phyloP scores from a whole-genome alignment of 2,797 vertebrate genomes.

The Crocodylus rhombifer region DNA sequence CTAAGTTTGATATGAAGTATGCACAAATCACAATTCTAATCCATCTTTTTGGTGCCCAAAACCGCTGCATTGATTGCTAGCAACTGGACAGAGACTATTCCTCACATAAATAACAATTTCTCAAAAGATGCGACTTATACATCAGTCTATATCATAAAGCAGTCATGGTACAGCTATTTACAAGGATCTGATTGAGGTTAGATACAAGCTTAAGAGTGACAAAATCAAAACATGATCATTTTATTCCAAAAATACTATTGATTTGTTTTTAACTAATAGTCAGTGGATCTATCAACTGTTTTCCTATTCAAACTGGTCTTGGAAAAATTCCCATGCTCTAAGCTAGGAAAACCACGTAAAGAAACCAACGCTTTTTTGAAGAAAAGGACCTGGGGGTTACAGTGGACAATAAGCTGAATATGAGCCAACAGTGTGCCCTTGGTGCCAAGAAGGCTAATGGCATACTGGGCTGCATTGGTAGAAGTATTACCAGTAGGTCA shows the following conservation, averaged over 20 bases:
- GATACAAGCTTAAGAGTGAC: not conserved
- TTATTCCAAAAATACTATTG: not conserved
- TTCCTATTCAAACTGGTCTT: not conserved
- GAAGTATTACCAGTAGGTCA: no score
- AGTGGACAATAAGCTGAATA: no score
- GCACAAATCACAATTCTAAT: not conserved
- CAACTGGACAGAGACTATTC: accelerated
- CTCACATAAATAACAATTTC: not conserved
- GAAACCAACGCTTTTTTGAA: not conserved
- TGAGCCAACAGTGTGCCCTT: no score
- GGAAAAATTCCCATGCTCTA: not conserved
- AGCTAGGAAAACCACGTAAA: not conserved
- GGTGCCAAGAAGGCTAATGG: no score
- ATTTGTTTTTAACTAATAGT: not conserved
- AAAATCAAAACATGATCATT: not conserved
- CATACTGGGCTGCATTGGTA: no score
- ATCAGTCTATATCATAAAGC: not conserved
- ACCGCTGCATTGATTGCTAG: not conserved
- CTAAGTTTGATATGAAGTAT: not conserved
- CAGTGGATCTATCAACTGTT: not conserved
- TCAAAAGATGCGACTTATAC: accelerated
- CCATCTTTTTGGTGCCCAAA: not conserved
- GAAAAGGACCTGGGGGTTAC: no score
- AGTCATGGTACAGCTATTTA: not conserved
- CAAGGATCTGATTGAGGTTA: not conserved